Evolutionary conservation across 2,113 vertebrate species (phyloP).

Genomic region (Sylvietta virens): DNA sequence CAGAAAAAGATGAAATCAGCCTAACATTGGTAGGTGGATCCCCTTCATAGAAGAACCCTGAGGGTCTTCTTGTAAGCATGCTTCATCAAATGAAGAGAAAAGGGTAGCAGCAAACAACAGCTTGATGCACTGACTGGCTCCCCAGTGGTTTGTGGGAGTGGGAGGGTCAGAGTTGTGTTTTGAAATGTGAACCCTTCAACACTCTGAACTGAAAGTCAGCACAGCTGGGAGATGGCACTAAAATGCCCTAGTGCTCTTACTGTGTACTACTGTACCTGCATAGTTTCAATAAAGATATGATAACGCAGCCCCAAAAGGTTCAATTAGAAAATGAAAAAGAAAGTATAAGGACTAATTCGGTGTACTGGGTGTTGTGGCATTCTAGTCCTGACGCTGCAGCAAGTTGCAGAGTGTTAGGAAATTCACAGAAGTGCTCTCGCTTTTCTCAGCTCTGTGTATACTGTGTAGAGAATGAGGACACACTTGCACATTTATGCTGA

Average conservation of each 20-base stretch:
- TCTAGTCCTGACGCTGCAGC: background rate
- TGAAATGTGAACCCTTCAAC: background rate
- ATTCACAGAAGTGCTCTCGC: background rate
- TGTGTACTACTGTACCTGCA: rapidly evolving
- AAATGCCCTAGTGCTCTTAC: background rate
- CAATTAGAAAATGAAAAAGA: background rate
- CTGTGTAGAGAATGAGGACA: background rate
- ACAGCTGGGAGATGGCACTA: background rate
- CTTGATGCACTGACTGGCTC: background rate
- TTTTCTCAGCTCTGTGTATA: background rate
- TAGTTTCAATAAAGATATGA: background rate
- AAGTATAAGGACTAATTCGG: background rate
- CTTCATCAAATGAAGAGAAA: background rate
- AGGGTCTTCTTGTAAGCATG: background rate
- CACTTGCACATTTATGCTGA: background rate
- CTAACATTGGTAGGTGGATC: background rate
- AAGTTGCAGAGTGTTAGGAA: background rate
- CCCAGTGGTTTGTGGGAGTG: background rate
- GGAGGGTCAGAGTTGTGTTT: background rate
- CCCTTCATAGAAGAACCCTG: background rate
- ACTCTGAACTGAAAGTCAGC: background rate
- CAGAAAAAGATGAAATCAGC: background rate
- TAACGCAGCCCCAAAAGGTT: background rate
- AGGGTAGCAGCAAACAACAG: background rate
- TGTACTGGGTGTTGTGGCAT: background rate